These are phyloP conservation scores for Montipora cactus DNA, from an alignment of 64 coral and sea anemone species.

Conservation along the genomic window DNA sequence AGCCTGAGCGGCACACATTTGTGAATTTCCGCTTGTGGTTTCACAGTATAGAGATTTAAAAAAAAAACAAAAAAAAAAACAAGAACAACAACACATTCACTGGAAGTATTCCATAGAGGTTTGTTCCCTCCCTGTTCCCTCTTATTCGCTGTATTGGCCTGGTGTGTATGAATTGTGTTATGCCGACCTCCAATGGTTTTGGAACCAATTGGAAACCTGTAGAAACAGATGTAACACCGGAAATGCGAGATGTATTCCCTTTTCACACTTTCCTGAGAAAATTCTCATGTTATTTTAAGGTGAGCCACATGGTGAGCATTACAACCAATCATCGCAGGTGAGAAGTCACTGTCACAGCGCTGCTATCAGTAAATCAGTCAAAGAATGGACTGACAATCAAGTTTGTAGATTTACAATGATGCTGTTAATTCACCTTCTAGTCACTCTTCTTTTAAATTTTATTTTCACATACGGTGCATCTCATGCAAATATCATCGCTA, in stretches of 20 bases:
- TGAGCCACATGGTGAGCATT: no score
- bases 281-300: no score
- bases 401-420: not conserved
- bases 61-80: not conserved
- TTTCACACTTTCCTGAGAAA: no score
- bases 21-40: not conserved
- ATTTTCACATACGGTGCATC: no score
- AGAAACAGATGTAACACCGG: slow-evolving; percentile 6
- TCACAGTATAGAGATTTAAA: not conserved
- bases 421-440: not conserved
- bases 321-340: not conserved
- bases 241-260: not conserved
- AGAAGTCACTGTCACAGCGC: not conserved
- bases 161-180: slow-evolving; percentile 3
- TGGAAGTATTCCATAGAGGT: not conserved
- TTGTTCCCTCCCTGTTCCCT: not conserved
- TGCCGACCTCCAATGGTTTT: slow-evolving; percentile 3
- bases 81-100: not conserved
- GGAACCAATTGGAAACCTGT: slow-evolving; percentile 40
- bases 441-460: slow-evolving; percentile 2
- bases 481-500: no score
- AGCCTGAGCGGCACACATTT: not conserved
- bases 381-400: not conserved
- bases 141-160: not conserved
- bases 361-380: slow-evolving; percentile 7